These are phyloP conservation scores for Chrysemys picta DNA, from an alignment of 2,113 vertebrate species.

Conservation along the genomic window DNA sequence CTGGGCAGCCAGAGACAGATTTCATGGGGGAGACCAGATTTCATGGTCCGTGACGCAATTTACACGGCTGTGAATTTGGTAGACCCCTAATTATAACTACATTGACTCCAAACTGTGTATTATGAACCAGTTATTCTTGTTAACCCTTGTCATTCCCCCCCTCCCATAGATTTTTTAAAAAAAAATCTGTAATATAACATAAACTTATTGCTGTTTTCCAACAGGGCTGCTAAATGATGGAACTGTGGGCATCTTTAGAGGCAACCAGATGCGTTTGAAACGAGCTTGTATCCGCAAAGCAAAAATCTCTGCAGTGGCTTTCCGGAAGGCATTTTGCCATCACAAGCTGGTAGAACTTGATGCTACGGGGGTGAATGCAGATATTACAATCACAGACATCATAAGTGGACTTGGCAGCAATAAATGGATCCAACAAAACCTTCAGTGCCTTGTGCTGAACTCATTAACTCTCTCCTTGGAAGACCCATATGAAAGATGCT, in stretches of 20 bases:
- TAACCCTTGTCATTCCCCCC: background rate
- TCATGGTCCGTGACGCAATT: background rate
- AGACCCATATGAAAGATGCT: slow-evolving; percentile 90
- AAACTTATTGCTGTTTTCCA: slow-evolving; percentile 44
- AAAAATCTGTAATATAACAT: background rate
- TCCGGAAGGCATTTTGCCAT: slow-evolving; percentile 92
- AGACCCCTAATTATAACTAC: background rate
- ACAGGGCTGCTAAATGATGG: slow-evolving; percentile 95
- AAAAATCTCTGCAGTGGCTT: slow-evolving; percentile 96
- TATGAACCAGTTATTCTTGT: background rate
- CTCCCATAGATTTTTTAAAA: background rate
- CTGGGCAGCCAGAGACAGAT: background rate
- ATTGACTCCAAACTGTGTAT: background rate
- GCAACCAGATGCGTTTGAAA: slow-evolving; percentile 91
- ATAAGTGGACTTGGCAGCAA: slow-evolving; percentile 93
- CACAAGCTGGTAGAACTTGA: slow-evolving; percentile 96
- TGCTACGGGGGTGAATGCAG: slow-evolving; percentile 94
- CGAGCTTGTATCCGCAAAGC: slow-evolving; percentile 95
- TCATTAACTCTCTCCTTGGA: slow-evolving; percentile 96
- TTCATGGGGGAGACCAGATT: background rate
- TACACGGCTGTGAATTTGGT: background rate
- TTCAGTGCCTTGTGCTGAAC: slow-evolving; percentile 94
- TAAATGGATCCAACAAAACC: slow-evolving; percentile 91
- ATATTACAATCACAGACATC: slow-evolving; percentile 97
- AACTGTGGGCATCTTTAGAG: slow-evolving; percentile 95